phyloP scores from a whole-genome alignment of 2,113 vertebrate genomes.

The human region GRCh38 chr7:28777001-28777500 shows the following conservation, averaged over 20 bases:
- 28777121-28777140: background rate
- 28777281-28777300: background rate
- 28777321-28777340: background rate
- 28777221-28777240: background rate
- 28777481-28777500: slow-evolving; percentile 31
- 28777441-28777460: background rate
- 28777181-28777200: background rate
- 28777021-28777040: background rate
- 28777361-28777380: background rate
- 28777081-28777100: background rate
- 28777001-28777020: background rate
- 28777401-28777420: background rate
- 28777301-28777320: background rate
- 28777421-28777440: slow-evolving; percentile 12
- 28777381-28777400: background rate
- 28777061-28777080: background rate
- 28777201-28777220: background rate
- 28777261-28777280: background rate
- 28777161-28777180: background rate
- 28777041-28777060: background rate
- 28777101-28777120: background rate
- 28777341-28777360: background rate
- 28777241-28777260: background rate
- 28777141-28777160: background rate
- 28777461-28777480: slow-evolving; percentile 41